Evolutionary conservation across 2,797 vertebrate species (phyloP).

Genomic region (Macropus fuliginosus): DNA sequence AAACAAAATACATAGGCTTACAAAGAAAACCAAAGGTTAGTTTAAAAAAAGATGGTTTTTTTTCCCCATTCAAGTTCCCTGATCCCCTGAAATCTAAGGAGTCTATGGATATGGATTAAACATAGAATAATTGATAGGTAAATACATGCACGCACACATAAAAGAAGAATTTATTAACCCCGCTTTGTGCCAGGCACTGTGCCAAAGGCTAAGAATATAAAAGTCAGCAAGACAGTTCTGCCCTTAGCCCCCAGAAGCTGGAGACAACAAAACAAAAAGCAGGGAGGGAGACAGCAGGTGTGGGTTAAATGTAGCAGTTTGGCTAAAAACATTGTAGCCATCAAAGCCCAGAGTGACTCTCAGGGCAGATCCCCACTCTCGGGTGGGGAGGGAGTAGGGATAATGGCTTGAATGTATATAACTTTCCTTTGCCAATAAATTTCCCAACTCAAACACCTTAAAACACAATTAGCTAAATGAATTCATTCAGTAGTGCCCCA

Average conservation of each 20-base stretch:
- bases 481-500: neutral
- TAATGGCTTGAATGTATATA: neutral
- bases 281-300: neutral
- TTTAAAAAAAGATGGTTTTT: neutral
- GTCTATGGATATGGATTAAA: neutral
- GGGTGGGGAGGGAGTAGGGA: neutral
- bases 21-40: neutral
- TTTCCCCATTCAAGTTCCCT: neutral
- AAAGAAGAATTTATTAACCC: neutral
- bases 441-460: neutral
- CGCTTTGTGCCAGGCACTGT: neutral
- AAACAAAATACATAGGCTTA: neutral
- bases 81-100: neutral
- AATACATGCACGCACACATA: neutral
- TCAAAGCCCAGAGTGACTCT: neutral
- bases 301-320: neutral
- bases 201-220: neutral
- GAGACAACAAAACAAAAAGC: neutral
- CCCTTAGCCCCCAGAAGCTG: neutral
- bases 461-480: neutral
- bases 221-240: neutral
- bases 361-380: neutral
- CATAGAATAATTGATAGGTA: neutral
- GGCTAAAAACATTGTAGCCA: neutral
- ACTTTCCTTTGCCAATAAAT: neutral